Percentiles rank a stretch among this genome's conserved stretches.
phyloP scores from a whole-genome alignment of 2,888 invertebrate species.

The Stegana nigrithorax region DNA sequence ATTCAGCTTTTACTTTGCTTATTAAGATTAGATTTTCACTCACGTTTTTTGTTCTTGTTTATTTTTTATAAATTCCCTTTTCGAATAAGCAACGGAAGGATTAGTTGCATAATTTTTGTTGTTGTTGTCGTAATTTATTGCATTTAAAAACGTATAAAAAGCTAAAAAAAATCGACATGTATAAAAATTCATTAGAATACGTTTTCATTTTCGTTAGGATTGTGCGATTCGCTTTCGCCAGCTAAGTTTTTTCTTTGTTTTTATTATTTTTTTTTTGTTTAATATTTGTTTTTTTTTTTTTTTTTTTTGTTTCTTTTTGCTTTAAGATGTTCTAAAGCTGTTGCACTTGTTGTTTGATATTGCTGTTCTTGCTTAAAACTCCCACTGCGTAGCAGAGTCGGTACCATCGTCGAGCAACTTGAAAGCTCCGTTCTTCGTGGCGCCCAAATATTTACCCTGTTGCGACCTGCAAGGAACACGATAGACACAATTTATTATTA shows the following conservation, averaged over 20 bases:
- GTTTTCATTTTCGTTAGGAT: constrained; percentile 1
- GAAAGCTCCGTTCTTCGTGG: constrained; percentile 92
- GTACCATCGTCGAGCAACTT: constrained; percentile 83
- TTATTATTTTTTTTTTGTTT: constrained; percentile 31
- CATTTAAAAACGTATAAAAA: constrained; percentile 2
- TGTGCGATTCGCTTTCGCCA: constrained; percentile 31
- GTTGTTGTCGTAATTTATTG: neutral
- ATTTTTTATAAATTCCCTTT: constrained; percentile 26
- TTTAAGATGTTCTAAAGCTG: too few relatives aligned
- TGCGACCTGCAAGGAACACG: constrained; percentile 54
- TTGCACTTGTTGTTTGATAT: constrained; percentile 1
- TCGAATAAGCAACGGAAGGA: constrained; percentile 49
- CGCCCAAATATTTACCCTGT: constrained; percentile 83
- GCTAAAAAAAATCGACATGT: constrained; percentile 4
- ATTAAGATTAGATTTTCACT: constrained; percentile 2
- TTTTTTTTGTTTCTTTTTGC: constrained; percentile 27
- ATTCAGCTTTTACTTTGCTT: constrained; percentile 26
- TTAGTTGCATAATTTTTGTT: constrained; percentile 23
- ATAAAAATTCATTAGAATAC: constrained; percentile 20
- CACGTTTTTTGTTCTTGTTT: constrained; percentile 19
- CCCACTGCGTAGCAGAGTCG: constrained; percentile 90
- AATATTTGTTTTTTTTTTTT: constrained; percentile 18
- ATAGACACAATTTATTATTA: too few relatives aligned
- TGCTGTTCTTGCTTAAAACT: constrained; percentile 77
- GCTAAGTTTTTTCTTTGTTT: constrained; percentile 5